Conservation (phyloP, 2,888 invertebrate genomes). For the Alsophila aescularia region DNA sequence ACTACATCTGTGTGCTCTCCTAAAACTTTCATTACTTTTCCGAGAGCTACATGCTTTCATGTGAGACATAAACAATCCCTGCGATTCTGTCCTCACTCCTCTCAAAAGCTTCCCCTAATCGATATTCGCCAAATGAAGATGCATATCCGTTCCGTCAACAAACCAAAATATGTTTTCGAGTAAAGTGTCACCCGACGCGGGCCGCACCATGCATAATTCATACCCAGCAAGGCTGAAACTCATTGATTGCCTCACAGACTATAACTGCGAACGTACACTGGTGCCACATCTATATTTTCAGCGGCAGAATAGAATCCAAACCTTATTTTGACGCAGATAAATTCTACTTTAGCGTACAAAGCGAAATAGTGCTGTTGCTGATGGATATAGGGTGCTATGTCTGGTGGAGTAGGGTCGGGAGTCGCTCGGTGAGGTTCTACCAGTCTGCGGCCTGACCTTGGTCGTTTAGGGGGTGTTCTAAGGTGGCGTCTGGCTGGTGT, state of each 20-base stretch:
- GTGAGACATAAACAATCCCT: neutral
- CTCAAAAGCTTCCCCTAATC: conserved; percentile 6
- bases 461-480: conserved; percentile 58
- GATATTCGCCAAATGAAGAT: conserved; percentile 28
- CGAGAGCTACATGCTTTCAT: no score
- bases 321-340: conserved; percentile 38
- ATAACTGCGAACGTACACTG: conserved; percentile 51
- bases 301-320: conserved; percentile 41
- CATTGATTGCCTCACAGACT: conserved; percentile 71
- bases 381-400: conserved; percentile 41
- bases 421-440: conserved; percentile 35
- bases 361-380: conserved; percentile 18
- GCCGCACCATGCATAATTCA: conserved; percentile 66
- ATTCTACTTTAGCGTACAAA: conserved; percentile 37
- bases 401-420: conserved; percentile 37
- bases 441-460: conserved; percentile 72
- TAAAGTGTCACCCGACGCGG: conserved; percentile 53
- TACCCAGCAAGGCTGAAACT: conserved; percentile 58
- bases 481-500: conserved; percentile 67
- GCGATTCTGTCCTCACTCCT: neutral
- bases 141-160: conserved; percentile 33
- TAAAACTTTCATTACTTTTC: no score
- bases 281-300: conserved; percentile 42
- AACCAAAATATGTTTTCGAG: conserved; percentile 52
- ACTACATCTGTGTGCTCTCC: no score